Evolutionary conservation across 2,797 vertebrate species (phyloP).

Genomic region (Darevskia mixta): DNA sequence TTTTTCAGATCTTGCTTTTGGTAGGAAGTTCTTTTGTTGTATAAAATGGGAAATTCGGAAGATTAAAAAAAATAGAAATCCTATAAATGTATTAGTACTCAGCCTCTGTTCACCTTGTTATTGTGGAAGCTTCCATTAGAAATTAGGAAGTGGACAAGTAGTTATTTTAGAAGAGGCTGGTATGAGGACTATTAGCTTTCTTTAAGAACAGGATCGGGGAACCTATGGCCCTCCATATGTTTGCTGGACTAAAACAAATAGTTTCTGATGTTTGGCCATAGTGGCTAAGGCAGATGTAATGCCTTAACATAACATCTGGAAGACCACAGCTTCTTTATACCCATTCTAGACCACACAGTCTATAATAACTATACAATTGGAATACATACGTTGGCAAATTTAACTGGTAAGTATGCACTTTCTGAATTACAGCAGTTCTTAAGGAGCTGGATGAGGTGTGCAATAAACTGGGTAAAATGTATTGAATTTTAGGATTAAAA

Average conservation of each 20-base stretch:
- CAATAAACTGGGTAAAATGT: neutral
- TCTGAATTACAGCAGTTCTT: neutral
- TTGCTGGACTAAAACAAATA: too few species aligned
- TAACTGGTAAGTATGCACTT: slow-evolving; percentile 10
- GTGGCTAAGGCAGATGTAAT: too few species aligned
- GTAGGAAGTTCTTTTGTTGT: neutral
- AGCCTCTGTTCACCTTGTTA: neutral
- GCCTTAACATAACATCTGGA: too few species aligned
- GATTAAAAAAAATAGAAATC: neutral
- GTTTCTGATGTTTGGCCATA: too few species aligned
- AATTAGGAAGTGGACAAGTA: slow-evolving; percentile 34
- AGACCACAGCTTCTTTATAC: neutral
- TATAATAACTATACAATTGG: neutral
- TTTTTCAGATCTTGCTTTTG: neutral
- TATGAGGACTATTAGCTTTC: neutral
- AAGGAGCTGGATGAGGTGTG: neutral
- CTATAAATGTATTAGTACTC: neutral
- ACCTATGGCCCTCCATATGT: too few species aligned
- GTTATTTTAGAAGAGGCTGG: slow-evolving; percentile 46
- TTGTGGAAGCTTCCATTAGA: slow-evolving; percentile 18
- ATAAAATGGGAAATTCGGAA: neutral
- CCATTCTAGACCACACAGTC: slow-evolving; percentile 41
- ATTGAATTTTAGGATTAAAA: slow-evolving; percentile 11
- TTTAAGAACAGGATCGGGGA: too few species aligned
- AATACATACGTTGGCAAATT: neutral